phyloP scores from a whole-genome alignment of 2,113 vertebrate genomes.

The Origma solitaria region DNA sequence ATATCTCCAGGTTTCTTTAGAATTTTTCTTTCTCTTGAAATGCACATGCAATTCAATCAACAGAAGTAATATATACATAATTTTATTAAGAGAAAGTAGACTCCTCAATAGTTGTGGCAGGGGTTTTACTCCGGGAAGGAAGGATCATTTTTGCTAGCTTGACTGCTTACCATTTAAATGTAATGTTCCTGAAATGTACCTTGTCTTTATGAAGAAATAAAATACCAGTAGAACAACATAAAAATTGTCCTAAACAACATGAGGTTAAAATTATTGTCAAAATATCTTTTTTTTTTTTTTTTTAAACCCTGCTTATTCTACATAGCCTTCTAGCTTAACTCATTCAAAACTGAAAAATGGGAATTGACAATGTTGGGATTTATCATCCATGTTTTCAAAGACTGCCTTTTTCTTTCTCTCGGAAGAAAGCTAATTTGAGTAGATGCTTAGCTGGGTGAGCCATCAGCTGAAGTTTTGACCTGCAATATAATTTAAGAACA shows the following conservation, averaged over 20 bases:
- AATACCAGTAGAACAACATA: background rate
- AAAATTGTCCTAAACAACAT: background rate
- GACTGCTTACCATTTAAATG: conserved; percentile 18
- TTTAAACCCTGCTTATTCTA: background rate
- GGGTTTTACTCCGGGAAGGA: conserved; percentile 3
- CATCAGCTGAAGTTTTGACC: background rate
- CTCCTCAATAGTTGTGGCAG: background rate
- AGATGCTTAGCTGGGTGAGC: background rate
- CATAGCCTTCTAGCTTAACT: background rate
- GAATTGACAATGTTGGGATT: background rate
- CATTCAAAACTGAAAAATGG: background rate
- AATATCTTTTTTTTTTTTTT: background rate
- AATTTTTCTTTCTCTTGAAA: conserved; percentile 6
- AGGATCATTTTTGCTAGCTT: background rate
- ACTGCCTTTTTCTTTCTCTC: background rate
- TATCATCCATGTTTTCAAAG: background rate
- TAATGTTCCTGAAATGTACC: background rate
- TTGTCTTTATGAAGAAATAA: conserved; percentile 15
- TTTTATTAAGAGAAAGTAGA: conserved; percentile 30
- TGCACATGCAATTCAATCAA: background rate
- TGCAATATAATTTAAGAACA: background rate
- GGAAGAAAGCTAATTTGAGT: background rate
- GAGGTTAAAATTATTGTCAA: background rate
- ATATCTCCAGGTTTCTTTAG: background rate
- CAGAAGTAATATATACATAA: background rate